phyloP scores from a whole-genome alignment of 2,113 vertebrate genomes.

The Oplegnathus fasciatus region DNA sequence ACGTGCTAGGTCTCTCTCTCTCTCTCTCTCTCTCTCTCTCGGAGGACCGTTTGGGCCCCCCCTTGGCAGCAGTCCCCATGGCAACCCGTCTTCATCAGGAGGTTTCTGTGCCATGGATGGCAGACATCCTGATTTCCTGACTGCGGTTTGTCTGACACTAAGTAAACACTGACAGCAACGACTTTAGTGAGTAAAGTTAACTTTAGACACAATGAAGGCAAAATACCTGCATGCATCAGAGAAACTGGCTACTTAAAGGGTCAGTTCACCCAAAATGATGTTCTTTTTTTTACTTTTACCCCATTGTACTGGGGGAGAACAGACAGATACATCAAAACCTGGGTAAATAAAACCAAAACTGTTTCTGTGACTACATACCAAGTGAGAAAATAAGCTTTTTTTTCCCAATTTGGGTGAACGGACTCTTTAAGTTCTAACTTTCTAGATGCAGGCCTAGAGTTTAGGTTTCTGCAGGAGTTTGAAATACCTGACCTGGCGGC shows the following conservation, averaged over 20 bases:
- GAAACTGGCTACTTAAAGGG: not conserved
- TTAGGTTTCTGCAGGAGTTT: constrained; percentile 9
- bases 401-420: not conserved
- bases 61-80: constrained; percentile 76
- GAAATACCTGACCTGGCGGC: constrained; percentile 43
- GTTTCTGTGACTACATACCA: not conserved
- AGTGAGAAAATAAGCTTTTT: not conserved
- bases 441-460: not conserved
- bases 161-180: constrained; percentile 64
- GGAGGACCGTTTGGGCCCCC: constrained; percentile 68
- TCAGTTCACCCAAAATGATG: not conserved
- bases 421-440: not conserved
- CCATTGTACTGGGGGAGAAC: not conserved
- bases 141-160: constrained; percentile 68
- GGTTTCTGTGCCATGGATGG: constrained; percentile 71
- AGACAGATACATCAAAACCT: not conserved
- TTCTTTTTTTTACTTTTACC: not conserved
- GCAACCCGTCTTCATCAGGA: constrained; percentile 76
- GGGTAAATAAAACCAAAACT: not conserved
- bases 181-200: constrained; percentile 40
- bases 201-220: constrained; percentile 3
- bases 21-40: constrained; percentile 25
- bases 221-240: constrained; percentile 23
- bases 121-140: constrained; percentile 74
- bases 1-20: constrained; percentile 61